phyloP scores from a whole-genome alignment of 2,797 vertebrate genomes.

The Myoxocephalus aenaeus region DNA sequence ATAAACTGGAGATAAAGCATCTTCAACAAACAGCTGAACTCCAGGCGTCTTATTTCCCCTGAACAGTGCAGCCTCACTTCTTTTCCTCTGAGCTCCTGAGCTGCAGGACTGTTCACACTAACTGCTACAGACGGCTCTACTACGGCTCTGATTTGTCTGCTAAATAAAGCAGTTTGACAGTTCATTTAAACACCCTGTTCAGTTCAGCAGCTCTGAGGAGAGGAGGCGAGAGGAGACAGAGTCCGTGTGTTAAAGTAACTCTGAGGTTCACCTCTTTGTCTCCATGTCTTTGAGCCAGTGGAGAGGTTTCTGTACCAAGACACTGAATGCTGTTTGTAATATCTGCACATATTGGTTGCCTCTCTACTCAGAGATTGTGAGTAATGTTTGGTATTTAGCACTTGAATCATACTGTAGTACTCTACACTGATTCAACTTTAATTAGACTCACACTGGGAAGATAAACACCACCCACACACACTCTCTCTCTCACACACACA shows the following conservation, averaged over 20 bases:
- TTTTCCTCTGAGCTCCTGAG: slow-evolving; percentile 23
- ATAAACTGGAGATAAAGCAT: slow-evolving; percentile 20
- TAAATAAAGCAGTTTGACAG: slow-evolving; percentile 19
- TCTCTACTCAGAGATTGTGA: slow-evolving; percentile 24
- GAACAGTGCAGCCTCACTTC: background rate
- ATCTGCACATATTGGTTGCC: background rate
- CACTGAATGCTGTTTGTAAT: background rate
- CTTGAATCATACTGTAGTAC: slow-evolving; percentile 22
- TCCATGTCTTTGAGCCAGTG: background rate
- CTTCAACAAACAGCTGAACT: slow-evolving; percentile 28
- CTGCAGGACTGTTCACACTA: slow-evolving; percentile 11
- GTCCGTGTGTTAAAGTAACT: background rate
- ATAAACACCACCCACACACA: slow-evolving; percentile 7
- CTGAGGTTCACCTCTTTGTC: background rate
- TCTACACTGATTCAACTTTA: slow-evolving; percentile 40
- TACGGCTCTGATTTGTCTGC: slow-evolving; percentile 16
- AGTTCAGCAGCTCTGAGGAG: slow-evolving; percentile 11
- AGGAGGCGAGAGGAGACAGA: slow-evolving; percentile 13
- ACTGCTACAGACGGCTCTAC: slow-evolving; percentile 11
- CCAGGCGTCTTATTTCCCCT: background rate
- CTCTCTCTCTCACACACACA: background rate
- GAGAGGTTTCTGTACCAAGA: background rate
- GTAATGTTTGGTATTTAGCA: slow-evolving; percentile 21
- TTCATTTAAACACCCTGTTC: slow-evolving; percentile 23
- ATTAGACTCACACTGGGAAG: slow-evolving; percentile 33